Base-by-base conservation (phyloP, 2,888 invertebrate genomes). In the Euproctis similis region DNA sequence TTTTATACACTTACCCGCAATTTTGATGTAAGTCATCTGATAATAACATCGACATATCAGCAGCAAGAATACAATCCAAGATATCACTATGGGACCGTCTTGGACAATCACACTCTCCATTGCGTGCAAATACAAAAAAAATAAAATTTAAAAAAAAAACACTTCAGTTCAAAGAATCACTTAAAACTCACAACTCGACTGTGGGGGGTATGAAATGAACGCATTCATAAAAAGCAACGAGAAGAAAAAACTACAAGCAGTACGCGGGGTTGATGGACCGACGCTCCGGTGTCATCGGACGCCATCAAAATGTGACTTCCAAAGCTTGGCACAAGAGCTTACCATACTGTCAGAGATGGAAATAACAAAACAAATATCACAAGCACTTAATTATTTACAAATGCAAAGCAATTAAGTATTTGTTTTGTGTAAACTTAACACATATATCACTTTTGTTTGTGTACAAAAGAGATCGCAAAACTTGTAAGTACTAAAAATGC, bases 1-100 rank as follows among this genome's bases (percentile, higher is more conserved):
- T n/a, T n/a, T n/a, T n/a, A n/a, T n/a, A 27, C 7, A 58, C 73
- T 67, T 29, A 72, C 73, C 69, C 10, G 40, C 29, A 24, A 40
- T 31, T 27, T 45, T 57, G 26, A 59, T 53, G 12, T 53, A 43
- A 43, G 73, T 59, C 31, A 80, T 70, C 34, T 71, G 66, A 54
- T 80, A 80, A 41, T 81, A 82, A 44, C 80, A 81, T 36, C 80
- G 65, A 33, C 69, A 84, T 50, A 84, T 81, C 38, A 82, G 53
- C 42, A 78, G 39, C 26, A 85, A 42, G 39, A 82, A 82, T 35
- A 82, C 64, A 53, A 81, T 70, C 84, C 81, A 81, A 10, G 85
- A 78, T 33, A 84, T 46, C 43, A 82, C 60, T 34, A 81, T 68
- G 1, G 82, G 82, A 16, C 71, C 71, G 26, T 84, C 84, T 59